Percentiles rank a stretch among this genome's conserved stretches.
Evolutionary conservation across 1,140 invertebrate species (phyloP).

Genomic region (Kradibia gibbosae): DNA sequence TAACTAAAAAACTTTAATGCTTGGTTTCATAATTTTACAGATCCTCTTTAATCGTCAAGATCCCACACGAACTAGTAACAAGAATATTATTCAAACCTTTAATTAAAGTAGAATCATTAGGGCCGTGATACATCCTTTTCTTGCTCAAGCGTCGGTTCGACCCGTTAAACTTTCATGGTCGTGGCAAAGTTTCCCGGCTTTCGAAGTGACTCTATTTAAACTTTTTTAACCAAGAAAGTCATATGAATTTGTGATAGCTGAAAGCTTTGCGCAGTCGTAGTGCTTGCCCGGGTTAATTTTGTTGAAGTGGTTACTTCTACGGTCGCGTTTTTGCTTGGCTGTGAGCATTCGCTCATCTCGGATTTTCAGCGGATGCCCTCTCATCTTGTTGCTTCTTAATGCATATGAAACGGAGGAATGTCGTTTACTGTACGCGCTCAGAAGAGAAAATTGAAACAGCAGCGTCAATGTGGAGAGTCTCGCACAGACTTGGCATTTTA

Average conservation of each 20-base stretch:
- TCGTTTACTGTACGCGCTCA: too few species aligned
- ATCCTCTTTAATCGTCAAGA: not conserved
- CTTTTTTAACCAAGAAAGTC: conserved; percentile 5
- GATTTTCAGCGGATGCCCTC: not conserved
- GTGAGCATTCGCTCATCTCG: not conserved
- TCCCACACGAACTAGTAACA: conserved; percentile 46
- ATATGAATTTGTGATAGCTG: conserved; percentile 1
- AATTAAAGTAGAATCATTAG: conserved; percentile 50
- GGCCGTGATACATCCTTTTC: conserved; percentile 27
- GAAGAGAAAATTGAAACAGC: not conserved
- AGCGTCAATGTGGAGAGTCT: not conserved
- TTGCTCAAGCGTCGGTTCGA: not conserved
- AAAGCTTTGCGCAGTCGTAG: conserved; percentile 21
- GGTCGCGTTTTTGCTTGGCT: conserved; percentile 10
- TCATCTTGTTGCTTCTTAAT: not conserved
- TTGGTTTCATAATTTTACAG: not conserved
- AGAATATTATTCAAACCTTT: conserved; percentile 59
- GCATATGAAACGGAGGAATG: not conserved
- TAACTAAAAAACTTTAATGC: not conserved
- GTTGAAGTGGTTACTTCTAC: conserved; percentile 24
- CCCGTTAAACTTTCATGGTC: conserved; percentile 35
- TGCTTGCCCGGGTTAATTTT: conserved; percentile 24
- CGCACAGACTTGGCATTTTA: not conserved
- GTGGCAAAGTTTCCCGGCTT: not conserved
- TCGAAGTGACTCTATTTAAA: conserved; percentile 26